A percentile compares a stretch with the other conserved stretches of the same genome.
These are phyloP conservation scores for Apogon hyalosoma DNA, from an alignment of 2,797 vertebrate genomes.

Conservation along the genomic window DNA sequence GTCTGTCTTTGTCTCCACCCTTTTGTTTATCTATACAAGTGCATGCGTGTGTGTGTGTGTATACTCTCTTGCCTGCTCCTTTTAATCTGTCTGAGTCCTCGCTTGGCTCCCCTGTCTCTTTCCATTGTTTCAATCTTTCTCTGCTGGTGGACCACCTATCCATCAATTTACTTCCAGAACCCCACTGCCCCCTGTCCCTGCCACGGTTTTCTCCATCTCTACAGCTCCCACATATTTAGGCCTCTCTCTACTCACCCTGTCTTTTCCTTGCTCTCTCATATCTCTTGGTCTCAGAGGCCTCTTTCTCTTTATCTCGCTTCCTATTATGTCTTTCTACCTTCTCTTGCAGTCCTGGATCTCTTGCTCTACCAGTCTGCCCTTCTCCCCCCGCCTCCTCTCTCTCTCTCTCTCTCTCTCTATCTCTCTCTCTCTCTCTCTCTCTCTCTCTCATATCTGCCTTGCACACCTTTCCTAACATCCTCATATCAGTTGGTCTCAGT, in stretches of 20 bases:
- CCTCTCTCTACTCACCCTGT: constrained; percentile 29
- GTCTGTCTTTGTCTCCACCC: constrained; percentile 36
- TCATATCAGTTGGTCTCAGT: constrained; percentile 48
- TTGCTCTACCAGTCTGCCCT: constrained; percentile 33
- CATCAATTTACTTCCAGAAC: constrained; percentile 53
- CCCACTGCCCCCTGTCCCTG: constrained; percentile 7
- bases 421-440: constrained; percentile 18
- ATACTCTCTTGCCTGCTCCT: constrained; percentile 45
- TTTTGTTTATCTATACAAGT: constrained; percentile 48
- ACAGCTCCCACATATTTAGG: constrained; percentile 49
- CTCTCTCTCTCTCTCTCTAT: too few relatives aligned
- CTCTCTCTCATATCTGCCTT: constrained; percentile 49
- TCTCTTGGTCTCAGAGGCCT: constrained; percentile 61
- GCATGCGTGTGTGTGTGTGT: neutral
- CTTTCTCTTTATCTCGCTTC: constrained; percentile 61
- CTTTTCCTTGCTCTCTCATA: constrained; percentile 56
- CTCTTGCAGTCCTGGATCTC: constrained; percentile 43
- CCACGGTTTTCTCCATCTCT: constrained; percentile 30
- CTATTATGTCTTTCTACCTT: constrained; percentile 59
- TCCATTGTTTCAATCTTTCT: constrained; percentile 61
- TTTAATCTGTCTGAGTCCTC: constrained; percentile 52
- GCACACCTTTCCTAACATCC: constrained; percentile 50
- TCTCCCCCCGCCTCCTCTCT: too few relatives aligned
- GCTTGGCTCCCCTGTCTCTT: constrained; percentile 43
- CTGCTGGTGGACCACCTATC: constrained; percentile 51